These are phyloP conservation scores for Ciconia boyciana DNA, from an alignment of 2,113 vertebrate species.

Conservation along the genomic window DNA sequence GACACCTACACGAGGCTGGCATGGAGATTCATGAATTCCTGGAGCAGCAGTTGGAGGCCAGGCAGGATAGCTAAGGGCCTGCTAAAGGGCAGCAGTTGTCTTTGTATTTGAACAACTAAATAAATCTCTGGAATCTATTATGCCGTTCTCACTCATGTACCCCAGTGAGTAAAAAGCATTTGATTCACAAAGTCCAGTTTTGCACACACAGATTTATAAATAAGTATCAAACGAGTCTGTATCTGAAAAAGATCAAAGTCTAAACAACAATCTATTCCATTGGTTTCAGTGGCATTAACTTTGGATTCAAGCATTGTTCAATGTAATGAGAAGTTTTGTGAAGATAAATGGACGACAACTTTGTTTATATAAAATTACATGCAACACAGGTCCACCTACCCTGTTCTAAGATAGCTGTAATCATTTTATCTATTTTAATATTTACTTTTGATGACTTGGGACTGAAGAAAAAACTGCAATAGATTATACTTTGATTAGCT, in stretches of 20 bases:
- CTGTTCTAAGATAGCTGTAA: not conserved
- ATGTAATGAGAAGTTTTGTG: not conserved
- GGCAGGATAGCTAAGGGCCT: not conserved
- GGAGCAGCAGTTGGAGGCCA: not conserved
- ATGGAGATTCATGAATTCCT: not conserved
- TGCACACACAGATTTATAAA: not conserved
- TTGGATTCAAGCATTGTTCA: not conserved
- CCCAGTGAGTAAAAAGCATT: not conserved
- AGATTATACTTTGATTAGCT: not conserved
- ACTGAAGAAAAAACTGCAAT: not conserved
- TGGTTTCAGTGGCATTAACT: not conserved
- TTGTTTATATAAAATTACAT: not conserved
- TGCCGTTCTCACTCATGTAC: not conserved
- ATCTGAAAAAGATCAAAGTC: not conserved
- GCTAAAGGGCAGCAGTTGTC: not conserved
- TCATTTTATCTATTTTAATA: not conserved
- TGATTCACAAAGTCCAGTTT: not conserved
- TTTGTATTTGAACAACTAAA: not conserved
- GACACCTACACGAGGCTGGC: fast-evolving
- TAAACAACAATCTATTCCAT: not conserved
- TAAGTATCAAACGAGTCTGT: not conserved
- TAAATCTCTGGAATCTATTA: not conserved
- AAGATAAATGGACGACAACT: not conserved
- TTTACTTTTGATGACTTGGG: conserved; percentile 1
- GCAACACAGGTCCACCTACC: not conserved